These are phyloP conservation scores for Schizothorax lantsangensis DNA, from an alignment of 2,797 vertebrate genomes.

Conservation along the genomic window DNA sequence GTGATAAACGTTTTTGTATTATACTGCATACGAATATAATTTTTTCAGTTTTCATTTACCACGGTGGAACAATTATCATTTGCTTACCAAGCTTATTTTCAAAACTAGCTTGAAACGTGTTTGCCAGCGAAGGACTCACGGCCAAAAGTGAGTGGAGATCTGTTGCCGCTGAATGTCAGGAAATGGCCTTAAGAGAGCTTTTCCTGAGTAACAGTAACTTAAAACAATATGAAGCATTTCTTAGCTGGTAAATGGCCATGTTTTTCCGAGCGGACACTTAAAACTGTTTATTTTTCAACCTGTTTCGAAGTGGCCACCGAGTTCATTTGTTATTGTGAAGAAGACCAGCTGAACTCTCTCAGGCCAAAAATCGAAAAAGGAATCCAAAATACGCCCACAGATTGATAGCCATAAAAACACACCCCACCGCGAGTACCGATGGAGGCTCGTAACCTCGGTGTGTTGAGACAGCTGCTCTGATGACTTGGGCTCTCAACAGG, in stretches of 20 bases:
- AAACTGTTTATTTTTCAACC: slow-evolving; percentile 60
- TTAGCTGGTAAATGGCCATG: slow-evolving; percentile 60
- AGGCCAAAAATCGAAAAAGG: slow-evolving; percentile 40
- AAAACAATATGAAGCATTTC: slow-evolving; percentile 65
- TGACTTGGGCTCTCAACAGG: slow-evolving; percentile 77
- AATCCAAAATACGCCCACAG: slow-evolving; percentile 49
- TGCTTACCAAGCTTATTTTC: slow-evolving; percentile 52
- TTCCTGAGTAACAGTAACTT: slow-evolving; percentile 68
- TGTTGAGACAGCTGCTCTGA: slow-evolving; percentile 84
- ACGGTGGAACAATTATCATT: slow-evolving; percentile 47
- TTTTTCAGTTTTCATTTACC: slow-evolving; percentile 71
- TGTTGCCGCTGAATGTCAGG: slow-evolving; percentile 78
- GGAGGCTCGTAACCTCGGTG: slow-evolving; percentile 66
- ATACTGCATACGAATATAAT: background rate
- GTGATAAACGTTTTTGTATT: background rate
- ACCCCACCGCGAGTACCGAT: slow-evolving; percentile 66
- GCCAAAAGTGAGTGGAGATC: slow-evolving; percentile 76
- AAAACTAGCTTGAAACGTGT: slow-evolving; percentile 65
- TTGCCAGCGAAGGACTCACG: slow-evolving; percentile 70
- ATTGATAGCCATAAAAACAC: slow-evolving; percentile 70
- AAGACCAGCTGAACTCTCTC: slow-evolving; percentile 56
- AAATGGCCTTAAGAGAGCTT: slow-evolving; percentile 73
- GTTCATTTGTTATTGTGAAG: slow-evolving; percentile 62
- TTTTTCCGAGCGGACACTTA: slow-evolving; percentile 57
- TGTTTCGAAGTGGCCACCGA: slow-evolving; percentile 50